phyloP scores from a whole-genome alignment of 2,797 vertebrate genomes.

The Tenualosa thibaudeaui region DNA sequence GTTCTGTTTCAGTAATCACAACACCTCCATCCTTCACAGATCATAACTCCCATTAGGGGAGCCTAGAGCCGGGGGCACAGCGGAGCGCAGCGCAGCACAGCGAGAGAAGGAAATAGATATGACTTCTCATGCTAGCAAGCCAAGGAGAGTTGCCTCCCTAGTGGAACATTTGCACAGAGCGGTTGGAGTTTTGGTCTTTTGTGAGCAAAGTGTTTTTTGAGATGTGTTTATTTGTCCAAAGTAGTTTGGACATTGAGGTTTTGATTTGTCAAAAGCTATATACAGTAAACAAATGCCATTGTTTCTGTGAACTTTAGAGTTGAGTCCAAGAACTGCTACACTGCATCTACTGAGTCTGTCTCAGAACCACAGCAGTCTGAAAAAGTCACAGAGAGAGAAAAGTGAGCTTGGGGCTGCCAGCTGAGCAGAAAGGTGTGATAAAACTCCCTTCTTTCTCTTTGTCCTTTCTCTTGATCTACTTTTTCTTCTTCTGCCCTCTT shows the following conservation, averaged over 20 bases:
- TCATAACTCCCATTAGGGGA: background rate
- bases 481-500: background rate
- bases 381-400: background rate
- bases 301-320: background rate
- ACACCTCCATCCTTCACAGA: constrained; percentile 28
- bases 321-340: background rate
- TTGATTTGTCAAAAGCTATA: background rate
- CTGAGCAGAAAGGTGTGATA: background rate
- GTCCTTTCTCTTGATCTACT: background rate
- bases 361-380: background rate
- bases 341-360: background rate
- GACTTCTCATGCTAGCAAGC: background rate
- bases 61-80: background rate
- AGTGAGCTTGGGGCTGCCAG: background rate
- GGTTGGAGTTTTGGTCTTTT: background rate
- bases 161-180: background rate
- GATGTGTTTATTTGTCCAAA: background rate
- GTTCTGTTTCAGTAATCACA: constrained; percentile 42
- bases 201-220: background rate
- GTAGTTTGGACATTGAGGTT: background rate
- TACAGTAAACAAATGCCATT: background rate
- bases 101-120: background rate
- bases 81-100: background rate
- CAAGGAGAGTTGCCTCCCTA: background rate
- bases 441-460: background rate